Conservation (phyloP, 2,888 invertebrate genomes). For the Panzeria rudis region DNA sequence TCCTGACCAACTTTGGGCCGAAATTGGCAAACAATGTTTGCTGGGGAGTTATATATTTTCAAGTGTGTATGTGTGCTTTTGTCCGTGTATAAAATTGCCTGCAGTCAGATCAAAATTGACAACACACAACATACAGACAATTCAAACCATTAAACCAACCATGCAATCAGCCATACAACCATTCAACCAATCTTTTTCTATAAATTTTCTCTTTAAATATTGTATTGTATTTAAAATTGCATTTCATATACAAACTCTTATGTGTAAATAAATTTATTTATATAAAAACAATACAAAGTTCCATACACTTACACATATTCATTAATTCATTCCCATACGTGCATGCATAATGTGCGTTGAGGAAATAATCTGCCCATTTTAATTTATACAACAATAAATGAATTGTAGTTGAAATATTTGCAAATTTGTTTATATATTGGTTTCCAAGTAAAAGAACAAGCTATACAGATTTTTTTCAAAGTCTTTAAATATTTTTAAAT, state of each 20-base stretch:
- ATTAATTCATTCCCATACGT: no score
- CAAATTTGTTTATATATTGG: slow-evolving; percentile 47
- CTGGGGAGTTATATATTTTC: background rate
- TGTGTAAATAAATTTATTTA: background rate
- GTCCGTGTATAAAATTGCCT: slow-evolving; percentile 38
- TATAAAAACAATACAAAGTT: background rate
- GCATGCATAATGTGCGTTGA: background rate
- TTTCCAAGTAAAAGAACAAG: slow-evolving; percentile 36
- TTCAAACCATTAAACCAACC: slow-evolving; percentile 43
- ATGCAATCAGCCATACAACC: slow-evolving; percentile 49
- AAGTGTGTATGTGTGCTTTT: background rate
- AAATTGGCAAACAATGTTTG: no score
- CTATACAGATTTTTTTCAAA: background rate
- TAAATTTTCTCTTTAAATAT: slow-evolving; percentile 59
- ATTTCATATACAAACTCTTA: slow-evolving; percentile 2
- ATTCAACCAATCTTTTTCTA: slow-evolving; percentile 35
- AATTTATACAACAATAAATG: slow-evolving; percentile 43
- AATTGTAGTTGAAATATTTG: slow-evolving; percentile 16
- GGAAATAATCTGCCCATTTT: slow-evolving; percentile 33
- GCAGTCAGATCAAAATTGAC: slow-evolving; percentile 68
- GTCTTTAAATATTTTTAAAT: no score
- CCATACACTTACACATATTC: background rate
- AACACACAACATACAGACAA: slow-evolving; percentile 47
- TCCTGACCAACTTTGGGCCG: no score
- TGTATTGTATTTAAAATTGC: slow-evolving; percentile 34